Evolutionary conservation across 2,888 invertebrate genomes (phyloP), one percentile per base, ranked within the genome.

Genomic region (Aphidius colemani): DNA sequence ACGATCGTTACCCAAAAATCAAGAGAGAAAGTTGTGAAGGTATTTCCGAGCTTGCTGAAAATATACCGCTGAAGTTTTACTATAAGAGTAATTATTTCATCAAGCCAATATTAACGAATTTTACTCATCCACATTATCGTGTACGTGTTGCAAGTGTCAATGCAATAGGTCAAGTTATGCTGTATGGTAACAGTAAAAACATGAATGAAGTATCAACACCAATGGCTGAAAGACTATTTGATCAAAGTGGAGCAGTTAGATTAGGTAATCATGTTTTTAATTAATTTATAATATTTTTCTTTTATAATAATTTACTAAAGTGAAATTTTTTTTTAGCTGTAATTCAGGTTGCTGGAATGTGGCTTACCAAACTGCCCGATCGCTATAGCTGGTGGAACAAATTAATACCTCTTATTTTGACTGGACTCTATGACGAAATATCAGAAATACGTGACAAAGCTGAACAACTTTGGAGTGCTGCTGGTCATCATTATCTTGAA

Each of bases 301-400:
- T n/a, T n/a, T n/a, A n/a, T n/a, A n/a, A n/a, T n/a, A 11, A 10
- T 40, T 39, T 4, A 8, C 11, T 7, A 30, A n/a, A 11, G 7
- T 9, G 11, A 51, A 40, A 18, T 46, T 11, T 43, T 55, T 49
- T 61, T 70, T 49, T 86, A 74, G 91, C 92, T 70, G 91, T 95
- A 5, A 89, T 91, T 0, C 83, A 88, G 72, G 90, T 93, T 71
- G 90, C 93, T 1, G 92, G 93, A 4, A 84, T 86, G 53, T 93
- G 95, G 93, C 85, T 95, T 78, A 78, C 92, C 40, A 86, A 88
- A 61, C 87, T 95, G 63, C 86, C 86, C 59, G 96, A 97, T 79
- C 85, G 96, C 71, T 97, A 97, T 78, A 96, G 96, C 0, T 95
- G 89, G 83, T 95, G 94, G 85, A 89, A 91, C 78, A 90, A 91